A percentile compares a stretch with the other conserved stretches of the same genome.
Evolutionary conservation across 1,140 invertebrate genomes (phyloP).

Genomic region (Macrocentrus cingulum): DNA sequence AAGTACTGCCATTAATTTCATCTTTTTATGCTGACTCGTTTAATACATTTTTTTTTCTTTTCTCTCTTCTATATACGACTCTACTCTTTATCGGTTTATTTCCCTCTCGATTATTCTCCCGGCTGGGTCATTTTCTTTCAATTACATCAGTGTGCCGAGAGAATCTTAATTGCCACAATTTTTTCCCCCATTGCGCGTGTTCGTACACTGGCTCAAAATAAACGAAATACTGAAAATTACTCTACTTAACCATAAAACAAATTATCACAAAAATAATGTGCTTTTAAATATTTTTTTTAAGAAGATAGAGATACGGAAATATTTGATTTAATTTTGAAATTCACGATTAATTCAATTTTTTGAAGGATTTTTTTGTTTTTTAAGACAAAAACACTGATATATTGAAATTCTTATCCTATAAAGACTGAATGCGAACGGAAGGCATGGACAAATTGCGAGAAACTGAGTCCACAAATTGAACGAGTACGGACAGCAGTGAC

Average conservation of each 20-base stretch:
- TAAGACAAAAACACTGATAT: too few species aligned
- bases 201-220: slow-evolving; percentile 1
- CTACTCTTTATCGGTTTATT: slow-evolving; percentile 11
- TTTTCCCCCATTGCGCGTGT: not conserved
- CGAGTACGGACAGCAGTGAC: not conserved
- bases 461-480: too few species aligned
- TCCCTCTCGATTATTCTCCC: slow-evolving; percentile 26
- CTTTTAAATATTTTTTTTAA: too few species aligned
- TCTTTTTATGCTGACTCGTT: not conserved
- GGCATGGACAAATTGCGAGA: too few species aligned
- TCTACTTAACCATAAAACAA: not conserved
- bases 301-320: too few species aligned
- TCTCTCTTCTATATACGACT: slow-evolving; percentile 9
- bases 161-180: slow-evolving; percentile 29
- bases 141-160: slow-evolving; percentile 25
- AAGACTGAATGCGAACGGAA: too few species aligned
- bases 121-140: slow-evolving; percentile 33
- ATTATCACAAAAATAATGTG: too few species aligned
- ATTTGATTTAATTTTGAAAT: too few species aligned
- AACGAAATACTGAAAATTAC: slow-evolving; percentile 14
- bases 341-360: too few species aligned
- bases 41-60: slow-evolving; percentile 1
- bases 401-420: too few species aligned
- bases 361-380: too few species aligned
- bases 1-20: slow-evolving; percentile 1